Base-by-base conservation (phyloP, 1,140 invertebrate species). In the Saccostrea cuccullata region DNA sequence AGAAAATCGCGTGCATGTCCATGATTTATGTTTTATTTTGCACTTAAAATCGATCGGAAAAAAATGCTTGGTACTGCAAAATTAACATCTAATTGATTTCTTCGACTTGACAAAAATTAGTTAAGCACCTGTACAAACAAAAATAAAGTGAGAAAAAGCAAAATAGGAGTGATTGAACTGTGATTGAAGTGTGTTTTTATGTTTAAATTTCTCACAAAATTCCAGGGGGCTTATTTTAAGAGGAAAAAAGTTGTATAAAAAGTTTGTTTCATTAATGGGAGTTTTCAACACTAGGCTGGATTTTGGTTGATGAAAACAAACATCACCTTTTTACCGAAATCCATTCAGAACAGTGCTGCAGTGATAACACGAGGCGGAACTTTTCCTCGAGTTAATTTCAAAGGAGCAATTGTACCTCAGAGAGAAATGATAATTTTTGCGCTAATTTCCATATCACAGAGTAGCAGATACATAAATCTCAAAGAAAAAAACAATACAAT, bases 181-280 rank as follows among this genome's bases (percentile, higher is more conserved):
- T 47, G 9, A 47, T 47, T 47, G 47, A 47, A 47, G 47, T 47
- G 6, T 47, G 5, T 47, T 47, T 47, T 47, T 47, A 47, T 47
- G 47, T 67, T 67, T 9, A 67, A 64, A 67, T n/a, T 20, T 67
- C 23, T 20, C 23, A 23, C 15, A 67, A 67, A n/a, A 9, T 67
- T 67, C 20, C 13, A 17, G 60, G 23, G 23, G 9, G 8, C 8
- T 67, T 67, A 23, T 67, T 67, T 67, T 67, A n/a, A 23, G 17
- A 20, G 11, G 20, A 30, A 26, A 23, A 36, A 36, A 36, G 2
- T 36, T 77, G 11, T 77, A 77, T 36, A 77, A 77, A 77, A 77
- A 11, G 26, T 77, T 20, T 77, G 26, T 77, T 77, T 77, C 36
- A 77, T 77, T 77, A 77, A 77, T 77, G 70, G 70, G 70, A 77